Evolutionary conservation across 2,113 vertebrate species (phyloP).

Genomic region (Struthio camelus): DNA sequence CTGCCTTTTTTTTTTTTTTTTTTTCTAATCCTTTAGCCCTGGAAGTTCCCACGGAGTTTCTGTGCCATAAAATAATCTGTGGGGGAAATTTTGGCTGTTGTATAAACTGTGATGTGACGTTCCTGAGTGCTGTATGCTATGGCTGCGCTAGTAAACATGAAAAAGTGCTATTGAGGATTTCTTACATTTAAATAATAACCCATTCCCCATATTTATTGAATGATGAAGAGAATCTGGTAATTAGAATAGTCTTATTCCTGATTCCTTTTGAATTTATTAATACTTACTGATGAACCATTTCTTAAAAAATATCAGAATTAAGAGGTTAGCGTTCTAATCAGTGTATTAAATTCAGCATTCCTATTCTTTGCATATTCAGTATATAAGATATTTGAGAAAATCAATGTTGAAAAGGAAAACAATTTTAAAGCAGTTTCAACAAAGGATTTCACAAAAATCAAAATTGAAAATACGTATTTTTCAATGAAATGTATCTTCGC

Average conservation of each 20-base stretch:
- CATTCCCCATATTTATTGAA: neutral
- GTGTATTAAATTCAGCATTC: neutral
- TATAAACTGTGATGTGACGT: neutral
- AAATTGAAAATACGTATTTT: neutral
- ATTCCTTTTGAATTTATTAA: neutral
- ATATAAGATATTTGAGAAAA: neutral
- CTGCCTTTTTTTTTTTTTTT: neutral
- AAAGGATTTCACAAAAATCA: neutral
- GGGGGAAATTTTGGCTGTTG: neutral
- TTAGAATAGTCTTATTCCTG: neutral
- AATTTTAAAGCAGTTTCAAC: neutral
- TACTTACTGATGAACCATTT: neutral
- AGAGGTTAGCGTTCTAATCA: neutral
- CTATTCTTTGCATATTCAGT: neutral
- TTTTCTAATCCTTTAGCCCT: neutral
- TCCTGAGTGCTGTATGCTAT: rapidly evolving
- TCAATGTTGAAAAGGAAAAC: neutral
- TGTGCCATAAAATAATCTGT: neutral
- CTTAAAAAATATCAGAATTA: neutral
- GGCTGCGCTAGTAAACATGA: neutral
- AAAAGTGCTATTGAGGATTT: neutral
- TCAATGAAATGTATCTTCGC: neutral
- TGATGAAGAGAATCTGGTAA: neutral
- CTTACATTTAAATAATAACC: neutral
- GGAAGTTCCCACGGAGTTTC: neutral